Conservation (phyloP, 2,888 invertebrate species). For the Andrena haemorrhoa region DNA sequence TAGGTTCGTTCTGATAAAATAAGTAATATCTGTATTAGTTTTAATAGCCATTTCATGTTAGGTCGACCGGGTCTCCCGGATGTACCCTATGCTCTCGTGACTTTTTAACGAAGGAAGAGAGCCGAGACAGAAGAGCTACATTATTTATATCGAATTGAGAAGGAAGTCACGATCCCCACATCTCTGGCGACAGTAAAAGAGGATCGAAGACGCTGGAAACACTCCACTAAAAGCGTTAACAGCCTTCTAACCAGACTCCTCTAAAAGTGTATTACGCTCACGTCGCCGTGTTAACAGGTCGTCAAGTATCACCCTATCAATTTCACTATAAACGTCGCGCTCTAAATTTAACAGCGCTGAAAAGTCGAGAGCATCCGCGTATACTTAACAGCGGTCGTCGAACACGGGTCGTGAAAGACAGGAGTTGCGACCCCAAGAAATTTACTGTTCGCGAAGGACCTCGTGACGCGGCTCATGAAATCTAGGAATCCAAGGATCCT, state of each 20-base stretch:
- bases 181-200: neutral
- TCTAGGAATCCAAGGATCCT: neutral
- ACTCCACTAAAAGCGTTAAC: neutral
- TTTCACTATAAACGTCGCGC: neutral
- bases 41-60: too few species aligned
- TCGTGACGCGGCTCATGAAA: neutral
- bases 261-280: slow-evolving; percentile 19
- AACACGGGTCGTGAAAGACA: neutral
- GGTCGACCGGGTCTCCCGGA: too few species aligned
- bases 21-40: too few species aligned
- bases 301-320: slow-evolving; percentile 16
- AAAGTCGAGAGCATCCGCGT: neutral
- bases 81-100: too few species aligned
- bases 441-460: neutral
- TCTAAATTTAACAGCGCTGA: neutral
- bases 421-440: neutral
- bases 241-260: neutral
- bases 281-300: slow-evolving; percentile 27
- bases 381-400: too few species aligned
- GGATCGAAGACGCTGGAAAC: neutral
- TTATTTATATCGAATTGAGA: neutral
- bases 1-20: too few species aligned
- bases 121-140: neutral
- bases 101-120: neutral
- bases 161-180: neutral